A percentile compares a stretch with the other conserved stretches of the same genome.
Evolutionary conservation across 2,797 vertebrate species (phyloP).

Genomic region (Chromis chromis): DNA sequence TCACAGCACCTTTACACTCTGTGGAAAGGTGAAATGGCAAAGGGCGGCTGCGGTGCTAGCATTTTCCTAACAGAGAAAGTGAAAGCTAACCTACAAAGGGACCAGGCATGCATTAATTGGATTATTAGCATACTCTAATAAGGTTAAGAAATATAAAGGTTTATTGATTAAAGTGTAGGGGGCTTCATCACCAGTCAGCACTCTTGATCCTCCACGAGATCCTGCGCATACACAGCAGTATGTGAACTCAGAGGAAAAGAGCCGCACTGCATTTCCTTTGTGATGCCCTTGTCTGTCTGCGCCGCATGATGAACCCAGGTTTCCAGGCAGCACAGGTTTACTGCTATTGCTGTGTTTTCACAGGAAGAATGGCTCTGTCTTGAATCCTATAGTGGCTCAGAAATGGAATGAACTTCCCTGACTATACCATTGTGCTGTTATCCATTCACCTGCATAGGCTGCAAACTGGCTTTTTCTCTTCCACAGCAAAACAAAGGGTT

Average conservation of each 20-base stretch:
- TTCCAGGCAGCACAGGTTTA: conserved; percentile 35
- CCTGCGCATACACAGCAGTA: neutral
- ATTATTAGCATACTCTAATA: conserved; percentile 64
- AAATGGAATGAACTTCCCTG: conserved; percentile 52
- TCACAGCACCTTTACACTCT: no score
- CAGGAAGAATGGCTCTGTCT: conserved; percentile 39
- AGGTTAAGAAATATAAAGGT: conserved; percentile 61
- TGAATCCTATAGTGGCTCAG: conserved; percentile 45
- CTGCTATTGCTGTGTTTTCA: conserved; percentile 36
- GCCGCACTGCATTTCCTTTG: conserved; percentile 33
- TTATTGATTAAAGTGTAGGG: conserved; percentile 67
- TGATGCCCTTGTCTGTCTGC: conserved; percentile 33
- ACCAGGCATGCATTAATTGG: conserved; percentile 49
- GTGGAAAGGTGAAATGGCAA: neutral
- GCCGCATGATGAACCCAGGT: conserved; percentile 55
- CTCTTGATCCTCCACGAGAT: conserved; percentile 20
- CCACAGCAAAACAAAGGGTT: conserved; percentile 41
- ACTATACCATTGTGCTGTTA: conserved; percentile 42
- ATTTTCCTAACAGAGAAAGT: no score
- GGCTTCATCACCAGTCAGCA: conserved; percentile 49
- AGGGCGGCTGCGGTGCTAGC: neutral
- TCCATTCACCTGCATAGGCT: conserved; percentile 30
- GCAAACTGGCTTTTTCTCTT: conserved; percentile 40
- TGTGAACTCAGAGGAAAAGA: neutral
- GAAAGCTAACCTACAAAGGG: neutral